phyloP scores from a whole-genome alignment of 2,888 invertebrate species.

The Cryptophagus acutangulus region DNA sequence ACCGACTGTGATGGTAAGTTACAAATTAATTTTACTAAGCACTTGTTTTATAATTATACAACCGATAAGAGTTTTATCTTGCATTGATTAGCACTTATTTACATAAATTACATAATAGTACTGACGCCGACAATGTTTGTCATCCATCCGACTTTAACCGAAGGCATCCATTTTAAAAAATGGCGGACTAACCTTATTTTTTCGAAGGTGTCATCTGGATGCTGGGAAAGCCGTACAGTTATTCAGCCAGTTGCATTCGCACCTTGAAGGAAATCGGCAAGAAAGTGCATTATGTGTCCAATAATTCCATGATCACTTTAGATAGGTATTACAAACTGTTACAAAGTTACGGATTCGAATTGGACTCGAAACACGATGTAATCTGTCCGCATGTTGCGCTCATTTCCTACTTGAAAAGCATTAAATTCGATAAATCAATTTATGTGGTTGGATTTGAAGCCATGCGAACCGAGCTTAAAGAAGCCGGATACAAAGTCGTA shows the following conservation, averaged over 20 bases:
- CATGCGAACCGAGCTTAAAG: constrained; percentile 44
- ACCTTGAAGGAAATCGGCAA: constrained; percentile 51
- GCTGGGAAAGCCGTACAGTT: constrained; percentile 41
- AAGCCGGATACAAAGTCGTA: constrained; percentile 47
- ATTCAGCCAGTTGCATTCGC: constrained; percentile 48
- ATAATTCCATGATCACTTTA: constrained; percentile 24
- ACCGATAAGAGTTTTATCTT: too few species aligned
- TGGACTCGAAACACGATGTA: constrained; percentile 44
- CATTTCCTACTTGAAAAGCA: constrained; percentile 52
- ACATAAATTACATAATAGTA: too few species aligned
- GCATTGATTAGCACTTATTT: too few species aligned
- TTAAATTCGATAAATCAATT: constrained; percentile 51
- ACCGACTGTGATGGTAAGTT: constrained; percentile 25
- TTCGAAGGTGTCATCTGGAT: constrained; percentile 54
- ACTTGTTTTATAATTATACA: too few species aligned
- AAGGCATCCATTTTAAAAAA: too few species aligned
- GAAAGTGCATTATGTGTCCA: constrained; percentile 37
- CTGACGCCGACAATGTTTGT: too few species aligned
- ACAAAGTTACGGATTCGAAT: not conserved
- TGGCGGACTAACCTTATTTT: constrained; percentile 9
- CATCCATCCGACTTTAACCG: too few species aligned
- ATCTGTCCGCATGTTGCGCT: constrained; percentile 52
- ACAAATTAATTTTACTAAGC: too few species aligned
- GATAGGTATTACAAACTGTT: not conserved
- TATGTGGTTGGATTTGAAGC: constrained; percentile 48